Evolutionary conservation across 2,113 vertebrate genomes (phyloP).

Genomic region (Myotis brandtii): DNA sequence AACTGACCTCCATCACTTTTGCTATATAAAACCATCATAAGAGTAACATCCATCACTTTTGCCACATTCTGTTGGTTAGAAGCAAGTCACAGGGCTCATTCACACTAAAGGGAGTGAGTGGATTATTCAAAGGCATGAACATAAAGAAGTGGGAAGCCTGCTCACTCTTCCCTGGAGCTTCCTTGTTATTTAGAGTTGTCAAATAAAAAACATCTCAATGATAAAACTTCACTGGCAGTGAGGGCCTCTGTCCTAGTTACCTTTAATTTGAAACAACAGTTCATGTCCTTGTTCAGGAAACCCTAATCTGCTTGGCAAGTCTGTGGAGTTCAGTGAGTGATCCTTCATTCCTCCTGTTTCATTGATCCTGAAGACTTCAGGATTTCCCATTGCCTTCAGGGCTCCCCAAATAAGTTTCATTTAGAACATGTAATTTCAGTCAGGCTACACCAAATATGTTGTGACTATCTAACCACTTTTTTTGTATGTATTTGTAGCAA

Average conservation of each 20-base stretch:
- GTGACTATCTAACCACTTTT: not conserved
- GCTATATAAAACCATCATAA: not conserved
- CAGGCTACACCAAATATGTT: not conserved
- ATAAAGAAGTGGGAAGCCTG: not conserved
- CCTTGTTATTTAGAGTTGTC: not conserved
- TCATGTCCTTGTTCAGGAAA: not conserved
- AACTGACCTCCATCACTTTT: not conserved
- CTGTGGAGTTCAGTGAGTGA: not conserved
- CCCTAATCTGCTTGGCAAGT: not conserved
- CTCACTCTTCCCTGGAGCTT: not conserved
- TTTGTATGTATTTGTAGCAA: not conserved
- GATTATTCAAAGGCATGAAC: not conserved
- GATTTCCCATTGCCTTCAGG: not conserved
- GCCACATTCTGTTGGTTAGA: not conserved
- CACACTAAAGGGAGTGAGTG: not conserved
- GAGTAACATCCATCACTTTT: not conserved
- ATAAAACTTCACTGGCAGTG: not conserved
- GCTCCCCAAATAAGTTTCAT: not conserved
- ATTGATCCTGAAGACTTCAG: not conserved
- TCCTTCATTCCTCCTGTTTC: not conserved
- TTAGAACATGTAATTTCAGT: not conserved
- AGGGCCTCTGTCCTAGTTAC: not conserved
- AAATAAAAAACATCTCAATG: not conserved
- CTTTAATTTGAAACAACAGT: not conserved
- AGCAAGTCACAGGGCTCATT: not conserved